Percentiles rank a stretch among this genome's conserved stretches.
phyloP scores from a whole-genome alignment of 1,140 invertebrate genomes.

The Cephus cinctus region DNA sequence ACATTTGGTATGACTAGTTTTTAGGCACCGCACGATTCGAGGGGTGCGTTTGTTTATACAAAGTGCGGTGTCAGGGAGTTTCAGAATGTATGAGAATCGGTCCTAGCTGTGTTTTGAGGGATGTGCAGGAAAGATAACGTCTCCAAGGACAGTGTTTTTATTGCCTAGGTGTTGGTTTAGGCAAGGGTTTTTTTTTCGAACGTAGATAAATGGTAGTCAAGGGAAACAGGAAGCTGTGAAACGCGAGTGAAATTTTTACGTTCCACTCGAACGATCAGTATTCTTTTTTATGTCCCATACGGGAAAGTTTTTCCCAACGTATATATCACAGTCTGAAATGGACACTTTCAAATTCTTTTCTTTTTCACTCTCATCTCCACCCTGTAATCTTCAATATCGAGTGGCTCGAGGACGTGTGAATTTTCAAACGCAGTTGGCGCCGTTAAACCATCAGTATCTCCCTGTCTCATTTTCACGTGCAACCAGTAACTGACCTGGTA shows the following conservation, averaged over 20 bases:
- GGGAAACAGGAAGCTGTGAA: conserved; percentile 19
- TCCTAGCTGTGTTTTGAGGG: conserved; percentile 6
- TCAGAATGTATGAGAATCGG: not conserved
- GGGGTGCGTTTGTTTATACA: not conserved
- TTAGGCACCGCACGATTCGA: too few relatives aligned
- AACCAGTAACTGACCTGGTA: not conserved
- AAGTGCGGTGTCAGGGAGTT: conserved; percentile 3
- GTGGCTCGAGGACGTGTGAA: too few relatives aligned
- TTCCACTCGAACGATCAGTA: too few relatives aligned
- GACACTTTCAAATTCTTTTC: too few relatives aligned
- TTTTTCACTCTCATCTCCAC: too few relatives aligned
- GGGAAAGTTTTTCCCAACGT: too few relatives aligned
- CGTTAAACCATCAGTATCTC: too few relatives aligned
- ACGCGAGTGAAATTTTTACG: conserved; percentile 9
- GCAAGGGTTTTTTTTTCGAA: conserved; percentile 38
- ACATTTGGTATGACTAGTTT: too few relatives aligned
- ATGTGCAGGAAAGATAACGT: conserved; percentile 25
- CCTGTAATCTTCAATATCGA: too few relatives aligned
- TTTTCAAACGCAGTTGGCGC: too few relatives aligned
- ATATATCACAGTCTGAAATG: too few relatives aligned
- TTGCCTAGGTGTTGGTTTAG: conserved; percentile 35
- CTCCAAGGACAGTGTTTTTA: conserved; percentile 34
- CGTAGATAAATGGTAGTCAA: conserved; percentile 43
- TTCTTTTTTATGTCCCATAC: too few relatives aligned
- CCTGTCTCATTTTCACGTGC: not conserved